Conservation (phyloP, 2,113 vertebrate genomes). For the Pollachius pollachius region DNA sequence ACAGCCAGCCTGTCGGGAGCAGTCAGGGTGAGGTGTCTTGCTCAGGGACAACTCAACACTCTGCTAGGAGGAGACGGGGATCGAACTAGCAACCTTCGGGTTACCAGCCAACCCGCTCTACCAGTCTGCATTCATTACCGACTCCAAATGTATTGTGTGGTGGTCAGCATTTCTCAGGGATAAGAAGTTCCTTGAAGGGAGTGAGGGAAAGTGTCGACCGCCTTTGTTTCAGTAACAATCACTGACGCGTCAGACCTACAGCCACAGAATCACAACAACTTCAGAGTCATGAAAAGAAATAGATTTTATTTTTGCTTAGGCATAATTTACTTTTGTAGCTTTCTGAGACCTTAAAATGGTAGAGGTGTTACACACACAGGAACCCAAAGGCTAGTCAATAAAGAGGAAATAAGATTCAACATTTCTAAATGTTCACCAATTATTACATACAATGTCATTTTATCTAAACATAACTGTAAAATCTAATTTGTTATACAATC, state of each 20-base stretch:
- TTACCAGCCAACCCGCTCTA: no score
- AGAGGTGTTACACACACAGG: neutral
- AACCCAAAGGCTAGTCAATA: neutral
- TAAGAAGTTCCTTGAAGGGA: neutral
- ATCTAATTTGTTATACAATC: slow-evolving; percentile 19
- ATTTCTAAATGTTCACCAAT: neutral
- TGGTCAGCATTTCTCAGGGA: neutral
- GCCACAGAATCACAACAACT: neutral
- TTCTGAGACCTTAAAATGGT: neutral
- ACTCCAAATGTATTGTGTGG: no score
- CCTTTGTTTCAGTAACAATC: neutral
- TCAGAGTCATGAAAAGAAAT: neutral
- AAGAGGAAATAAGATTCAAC: neutral
- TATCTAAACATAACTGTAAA: neutral
- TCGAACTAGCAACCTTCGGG: no score
- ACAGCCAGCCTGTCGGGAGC: no score
- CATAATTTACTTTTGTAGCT: neutral
- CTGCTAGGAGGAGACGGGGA: no score
- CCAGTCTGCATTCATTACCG: neutral
- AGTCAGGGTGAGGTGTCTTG: no score
- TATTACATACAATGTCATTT: neutral
- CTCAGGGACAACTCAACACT: no score
- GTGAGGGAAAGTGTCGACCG: neutral
- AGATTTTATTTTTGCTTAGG: neutral
- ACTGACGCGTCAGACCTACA: neutral